Conservation (phyloP, 2,888 invertebrate genomes). For the Hyles lineata region DNA sequence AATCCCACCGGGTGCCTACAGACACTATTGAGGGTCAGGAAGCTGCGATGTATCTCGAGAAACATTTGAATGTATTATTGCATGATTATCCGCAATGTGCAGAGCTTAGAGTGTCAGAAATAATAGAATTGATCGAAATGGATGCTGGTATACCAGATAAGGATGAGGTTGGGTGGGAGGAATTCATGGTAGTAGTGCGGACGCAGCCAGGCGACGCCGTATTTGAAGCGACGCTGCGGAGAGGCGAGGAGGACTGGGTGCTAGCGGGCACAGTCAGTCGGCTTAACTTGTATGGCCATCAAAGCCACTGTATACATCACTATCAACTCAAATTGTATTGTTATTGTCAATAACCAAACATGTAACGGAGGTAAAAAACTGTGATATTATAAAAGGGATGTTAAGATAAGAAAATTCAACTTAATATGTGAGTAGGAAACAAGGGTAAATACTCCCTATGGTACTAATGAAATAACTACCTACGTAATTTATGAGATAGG, state of each 20-base stretch:
- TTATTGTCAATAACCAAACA: conserved; percentile 81
- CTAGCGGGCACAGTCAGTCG: conserved; percentile 91
- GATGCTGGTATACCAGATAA: conserved; percentile 66
- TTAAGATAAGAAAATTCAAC: conserved; percentile 24
- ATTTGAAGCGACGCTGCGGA: conserved; percentile 91
- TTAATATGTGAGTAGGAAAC: neutral
- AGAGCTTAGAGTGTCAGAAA: conserved; percentile 83
- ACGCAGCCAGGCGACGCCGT: conserved; percentile 88
- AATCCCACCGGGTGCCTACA: conserved; percentile 83
- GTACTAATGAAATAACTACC: neutral
- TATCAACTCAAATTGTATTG: conserved; percentile 91
- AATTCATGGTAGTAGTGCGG: conserved; percentile 87
- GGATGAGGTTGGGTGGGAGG: conserved; percentile 77
- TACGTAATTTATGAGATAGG: neutral
- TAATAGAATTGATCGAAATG: conserved; percentile 88
- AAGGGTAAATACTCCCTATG: neutral
- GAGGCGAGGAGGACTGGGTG: conserved; percentile 62
- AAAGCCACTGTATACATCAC: conserved; percentile 91
- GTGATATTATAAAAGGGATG: conserved; percentile 50
- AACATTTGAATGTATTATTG: conserved; percentile 87
- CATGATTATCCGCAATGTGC: conserved; percentile 87
- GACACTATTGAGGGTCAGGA: conserved; percentile 82
- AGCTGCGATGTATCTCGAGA: conserved; percentile 86
- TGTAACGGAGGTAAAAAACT: conserved; percentile 43
- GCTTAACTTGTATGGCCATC: conserved; percentile 91